Percentiles rank a stretch among this genome's conserved stretches.
Conservation (phyloP, 2,888 invertebrate species). For the Camptogramma bilineatum region DNA sequence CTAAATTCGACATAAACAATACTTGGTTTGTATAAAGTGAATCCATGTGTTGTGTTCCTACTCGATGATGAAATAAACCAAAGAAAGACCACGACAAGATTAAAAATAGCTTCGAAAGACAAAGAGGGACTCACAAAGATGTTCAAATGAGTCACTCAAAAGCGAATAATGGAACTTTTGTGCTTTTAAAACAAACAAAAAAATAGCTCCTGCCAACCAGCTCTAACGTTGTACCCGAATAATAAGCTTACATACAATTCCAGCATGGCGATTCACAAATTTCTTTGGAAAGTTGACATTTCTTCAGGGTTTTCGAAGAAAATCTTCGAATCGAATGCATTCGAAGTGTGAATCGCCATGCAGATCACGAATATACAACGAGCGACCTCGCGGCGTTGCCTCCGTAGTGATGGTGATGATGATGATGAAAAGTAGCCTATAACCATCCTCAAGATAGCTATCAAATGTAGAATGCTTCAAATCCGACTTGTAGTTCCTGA, state of each 20-base stretch:
- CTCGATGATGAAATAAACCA: conserved; percentile 14
- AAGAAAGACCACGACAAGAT: conserved; percentile 29
- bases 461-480: too few relatives aligned
- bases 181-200: background rate
- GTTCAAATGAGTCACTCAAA: conserved; percentile 34
- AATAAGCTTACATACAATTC: background rate
- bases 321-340: too few relatives aligned
- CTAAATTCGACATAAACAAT: background rate
- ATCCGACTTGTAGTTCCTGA: too few relatives aligned
- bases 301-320: too few relatives aligned
- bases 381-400: too few relatives aligned
- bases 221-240: background rate
- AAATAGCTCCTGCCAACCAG: too few relatives aligned
- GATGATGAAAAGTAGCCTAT: too few relatives aligned
- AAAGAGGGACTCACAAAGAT: conserved; percentile 33
- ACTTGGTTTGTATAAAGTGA: background rate
- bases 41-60: background rate
- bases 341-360: too few relatives aligned
- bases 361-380: too few relatives aligned
- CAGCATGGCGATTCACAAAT: conserved; percentile 10
- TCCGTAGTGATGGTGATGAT: too few relatives aligned
- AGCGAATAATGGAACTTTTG: conserved; percentile 11
- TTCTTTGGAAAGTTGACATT: background rate
- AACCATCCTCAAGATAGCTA: too few relatives aligned
- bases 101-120: conserved; percentile 24